Percentiles rank a stretch among this genome's conserved stretches.
These are phyloP conservation scores for Xiphophorus birchmanni DNA, from an alignment of 2,797 vertebrate species.

Conservation along the genomic window DNA sequence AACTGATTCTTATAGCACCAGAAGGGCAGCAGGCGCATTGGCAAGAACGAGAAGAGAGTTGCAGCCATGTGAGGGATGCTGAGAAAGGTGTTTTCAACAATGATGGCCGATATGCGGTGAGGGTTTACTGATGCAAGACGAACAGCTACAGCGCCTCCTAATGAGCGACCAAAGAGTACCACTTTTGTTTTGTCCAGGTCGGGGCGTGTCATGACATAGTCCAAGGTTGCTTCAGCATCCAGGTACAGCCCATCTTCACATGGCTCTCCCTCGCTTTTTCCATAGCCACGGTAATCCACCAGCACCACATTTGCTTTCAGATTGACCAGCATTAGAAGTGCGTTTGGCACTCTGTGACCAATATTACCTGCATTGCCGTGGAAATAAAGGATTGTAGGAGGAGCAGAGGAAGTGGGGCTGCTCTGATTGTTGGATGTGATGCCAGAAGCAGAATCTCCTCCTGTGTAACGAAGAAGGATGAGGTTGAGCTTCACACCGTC, in stretches of 20 bases:
- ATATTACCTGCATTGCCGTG: slow-evolving; percentile 98
- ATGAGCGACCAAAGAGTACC: slow-evolving; percentile 94
- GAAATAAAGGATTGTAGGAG: slow-evolving; percentile 96
- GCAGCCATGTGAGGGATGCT: slow-evolving; percentile 99
- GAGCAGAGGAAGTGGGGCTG: slow-evolving; percentile 73
- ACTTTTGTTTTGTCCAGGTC: slow-evolving; percentile 98
- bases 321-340: slow-evolving; percentile 97
- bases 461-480: slow-evolving; percentile 93
- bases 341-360: slow-evolving; percentile 95
- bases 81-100: slow-evolving; percentile 98
- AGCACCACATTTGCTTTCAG: slow-evolving; percentile 95
- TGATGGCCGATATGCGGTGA: slow-evolving; percentile 93
- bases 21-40: slow-evolving; percentile 93
- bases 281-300: slow-evolving; percentile 96
- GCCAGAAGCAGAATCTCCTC: slow-evolving; percentile 79
- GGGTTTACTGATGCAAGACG: slow-evolving; percentile 94
- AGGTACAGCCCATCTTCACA: slow-evolving; percentile 93
- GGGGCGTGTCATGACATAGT: slow-evolving; percentile 95
- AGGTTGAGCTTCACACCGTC: slow-evolving; percentile 96
- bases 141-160: slow-evolving; percentile 95
- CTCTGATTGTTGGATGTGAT: slow-evolving; percentile 74
- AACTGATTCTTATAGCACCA: slow-evolving; percentile 99
- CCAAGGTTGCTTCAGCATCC: slow-evolving; percentile 94
- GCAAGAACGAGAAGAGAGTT: slow-evolving; percentile 96
- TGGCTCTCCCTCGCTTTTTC: slow-evolving; percentile 96